Evolutionary conservation across 1,140 invertebrate species (phyloP).

Genomic region (Aphelenchoides besseyi): DNA sequence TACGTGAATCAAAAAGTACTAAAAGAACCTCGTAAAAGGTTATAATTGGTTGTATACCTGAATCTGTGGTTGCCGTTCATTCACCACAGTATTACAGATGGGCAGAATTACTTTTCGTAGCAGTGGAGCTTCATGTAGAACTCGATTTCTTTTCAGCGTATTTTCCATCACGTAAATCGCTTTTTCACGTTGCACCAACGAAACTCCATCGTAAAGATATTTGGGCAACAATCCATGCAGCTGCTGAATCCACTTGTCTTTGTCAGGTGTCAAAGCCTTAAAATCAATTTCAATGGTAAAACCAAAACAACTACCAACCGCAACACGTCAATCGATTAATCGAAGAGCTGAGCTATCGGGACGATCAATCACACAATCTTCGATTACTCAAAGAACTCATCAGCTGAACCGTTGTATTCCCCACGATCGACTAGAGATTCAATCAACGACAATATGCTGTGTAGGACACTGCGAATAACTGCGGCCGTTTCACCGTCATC

Average conservation of each 20-base stretch:
- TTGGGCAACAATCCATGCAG: neutral
- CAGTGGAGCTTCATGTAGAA: constrained; percentile 17
- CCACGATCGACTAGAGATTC: constrained; percentile 6
- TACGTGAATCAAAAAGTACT: constrained; percentile 24
- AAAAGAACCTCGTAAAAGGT: too few species aligned
- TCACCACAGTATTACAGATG: constrained; percentile 2
- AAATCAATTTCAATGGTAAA: neutral
- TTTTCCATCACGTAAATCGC: constrained; percentile 23
- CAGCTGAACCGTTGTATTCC: constrained; percentile 17
- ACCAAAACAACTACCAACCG: constrained; percentile 12
- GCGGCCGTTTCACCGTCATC: constrained; percentile 3
- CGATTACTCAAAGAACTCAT: constrained; percentile 21
- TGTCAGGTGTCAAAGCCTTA: constrained; percentile 4
- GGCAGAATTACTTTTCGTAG: constrained; percentile 15
- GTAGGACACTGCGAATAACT: neutral
- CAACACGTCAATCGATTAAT: constrained; percentile 27
- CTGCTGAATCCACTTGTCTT: neutral
- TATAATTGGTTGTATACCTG: constrained; percentile 1
- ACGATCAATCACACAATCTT: constrained; percentile 10
- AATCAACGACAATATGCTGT: neutral
- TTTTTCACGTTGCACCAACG: constrained; percentile 24
- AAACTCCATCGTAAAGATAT: constrained; percentile 8
- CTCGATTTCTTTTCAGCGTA: constrained; percentile 18
- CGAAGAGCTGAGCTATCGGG: constrained; percentile 12
- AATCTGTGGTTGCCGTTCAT: neutral